Conservation (phyloP, 2,888 invertebrate genomes). For the Drosophila diplacantha region DNA sequence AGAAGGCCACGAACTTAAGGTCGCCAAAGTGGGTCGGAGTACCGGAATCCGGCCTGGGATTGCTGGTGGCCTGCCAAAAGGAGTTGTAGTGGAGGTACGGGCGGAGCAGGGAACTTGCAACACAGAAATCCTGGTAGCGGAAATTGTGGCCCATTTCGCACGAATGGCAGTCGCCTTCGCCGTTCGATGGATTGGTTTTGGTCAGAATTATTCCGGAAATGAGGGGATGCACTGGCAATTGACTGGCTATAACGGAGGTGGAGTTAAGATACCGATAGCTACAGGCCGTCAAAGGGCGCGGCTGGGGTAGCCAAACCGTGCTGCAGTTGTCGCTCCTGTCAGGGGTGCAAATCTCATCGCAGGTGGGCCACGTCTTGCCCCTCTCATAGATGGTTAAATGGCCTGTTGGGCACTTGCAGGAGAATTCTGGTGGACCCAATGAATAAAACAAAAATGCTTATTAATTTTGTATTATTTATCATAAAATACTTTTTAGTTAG, state of each 20-base stretch:
- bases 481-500: not conserved
- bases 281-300: constrained; percentile 46
- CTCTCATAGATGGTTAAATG: constrained; percentile 67
- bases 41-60: constrained; percentile 20
- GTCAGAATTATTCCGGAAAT: constrained; percentile 49
- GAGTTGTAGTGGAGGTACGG: constrained; percentile 71
- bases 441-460: not conserved
- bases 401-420: constrained; percentile 78
- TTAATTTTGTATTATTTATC: not conserved
- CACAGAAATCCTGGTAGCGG: constrained; percentile 73
- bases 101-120: constrained; percentile 70
- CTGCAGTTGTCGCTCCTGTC: constrained; percentile 39
- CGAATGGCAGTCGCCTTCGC: constrained; percentile 56
- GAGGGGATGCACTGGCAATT: constrained; percentile 33
- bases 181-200: constrained; percentile 31
- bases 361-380: constrained; percentile 65
- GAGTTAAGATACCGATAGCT: constrained; percentile 68
- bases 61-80: constrained; percentile 66
- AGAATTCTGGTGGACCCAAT: constrained; percentile 72
- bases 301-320: constrained; percentile 17
- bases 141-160: constrained; percentile 74
- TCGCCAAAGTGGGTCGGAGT: constrained; percentile 61
- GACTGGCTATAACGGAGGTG: constrained; percentile 27
- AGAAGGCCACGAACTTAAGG: constrained; percentile 76
- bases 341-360: constrained; percentile 59